Evolutionary conservation across 2,888 invertebrate species (phyloP).

Genomic region (Sphinx pinastri): DNA sequence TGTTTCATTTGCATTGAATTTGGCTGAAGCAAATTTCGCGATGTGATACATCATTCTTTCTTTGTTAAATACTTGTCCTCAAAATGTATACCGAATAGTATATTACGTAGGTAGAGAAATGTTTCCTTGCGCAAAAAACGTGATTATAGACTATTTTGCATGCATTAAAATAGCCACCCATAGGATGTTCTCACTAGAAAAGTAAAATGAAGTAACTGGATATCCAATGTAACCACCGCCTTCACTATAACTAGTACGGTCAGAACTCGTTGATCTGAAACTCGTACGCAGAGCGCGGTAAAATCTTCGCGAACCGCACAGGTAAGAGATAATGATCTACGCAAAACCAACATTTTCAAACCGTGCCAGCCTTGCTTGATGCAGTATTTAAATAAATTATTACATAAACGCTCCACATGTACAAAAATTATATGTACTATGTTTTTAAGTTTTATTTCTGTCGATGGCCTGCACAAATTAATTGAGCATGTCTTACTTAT

Average conservation of each 20-base stretch:
- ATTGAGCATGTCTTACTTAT: not conserved
- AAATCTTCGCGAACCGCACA: conserved; percentile 22
- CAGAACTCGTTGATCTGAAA: conserved; percentile 13
- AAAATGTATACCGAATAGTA: not conserved
- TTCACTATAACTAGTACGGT: conserved; percentile 16
- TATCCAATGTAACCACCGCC: not conserved
- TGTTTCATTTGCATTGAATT: conserved; percentile 19
- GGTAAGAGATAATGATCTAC: conserved; percentile 23
- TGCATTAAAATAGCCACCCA: not conserved
- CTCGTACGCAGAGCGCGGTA: conserved; percentile 21
- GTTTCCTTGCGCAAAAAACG: not conserved
- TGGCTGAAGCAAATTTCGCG: not conserved
- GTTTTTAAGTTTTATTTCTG: not conserved
- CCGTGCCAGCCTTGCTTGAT: conserved; percentile 1
- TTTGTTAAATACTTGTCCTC: not conserved
- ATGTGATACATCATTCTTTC: not conserved
- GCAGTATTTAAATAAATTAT: not conserved
- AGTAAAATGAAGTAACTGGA: conserved; percentile 13
- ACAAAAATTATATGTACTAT: conserved; percentile 12
- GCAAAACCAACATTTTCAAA: conserved; percentile 16
- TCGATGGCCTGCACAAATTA: not conserved
- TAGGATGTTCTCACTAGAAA: not conserved
- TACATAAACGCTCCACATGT: not conserved
- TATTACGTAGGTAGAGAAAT: not conserved
- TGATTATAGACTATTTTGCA: not conserved